phyloP scores from a whole-genome alignment of 92 coral and sea anemone species.

The Parazoanthus atlanticus region DNA sequence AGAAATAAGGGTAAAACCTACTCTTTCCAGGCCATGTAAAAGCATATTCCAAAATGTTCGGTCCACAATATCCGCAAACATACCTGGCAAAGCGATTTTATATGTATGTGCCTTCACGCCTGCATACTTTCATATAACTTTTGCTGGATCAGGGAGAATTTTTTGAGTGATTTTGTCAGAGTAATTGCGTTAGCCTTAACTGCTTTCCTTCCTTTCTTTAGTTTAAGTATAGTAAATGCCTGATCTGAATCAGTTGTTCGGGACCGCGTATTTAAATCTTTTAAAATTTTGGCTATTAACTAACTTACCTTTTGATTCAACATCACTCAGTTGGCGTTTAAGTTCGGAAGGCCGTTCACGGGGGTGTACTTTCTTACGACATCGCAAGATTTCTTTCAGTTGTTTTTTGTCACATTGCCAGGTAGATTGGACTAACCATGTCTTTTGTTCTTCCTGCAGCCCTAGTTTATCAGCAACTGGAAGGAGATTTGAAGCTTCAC shows the following conservation, averaged over 20 bases:
- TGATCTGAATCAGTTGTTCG: not conserved
- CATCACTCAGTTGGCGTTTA: slow-evolving; percentile 25
- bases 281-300: not conserved
- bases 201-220: not conserved
- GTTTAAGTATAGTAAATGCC: not conserved
- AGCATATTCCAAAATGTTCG: no score
- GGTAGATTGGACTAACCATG: not conserved
- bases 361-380: not conserved
- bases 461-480: slow-evolving; percentile 28
- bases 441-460: not conserved
- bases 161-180: not conserved
- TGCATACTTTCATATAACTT: no score
- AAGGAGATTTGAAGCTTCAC: slow-evolving; percentile 27
- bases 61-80: no score
- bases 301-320: not conserved
- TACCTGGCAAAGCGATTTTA: no score
- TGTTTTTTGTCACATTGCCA: slow-evolving; percentile 20
- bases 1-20: no score
- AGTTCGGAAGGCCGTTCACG: not conserved
- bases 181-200: not conserved
- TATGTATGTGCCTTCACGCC: no score
- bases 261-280: not conserved
- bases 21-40: no score
- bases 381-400: not conserved
- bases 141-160: not conserved